A percentile compares a stretch with the other conserved stretches of the same genome.
Evolutionary conservation across 2,888 invertebrate genomes (phyloP).

Genomic region (Ichneumoninae sp.): DNA sequence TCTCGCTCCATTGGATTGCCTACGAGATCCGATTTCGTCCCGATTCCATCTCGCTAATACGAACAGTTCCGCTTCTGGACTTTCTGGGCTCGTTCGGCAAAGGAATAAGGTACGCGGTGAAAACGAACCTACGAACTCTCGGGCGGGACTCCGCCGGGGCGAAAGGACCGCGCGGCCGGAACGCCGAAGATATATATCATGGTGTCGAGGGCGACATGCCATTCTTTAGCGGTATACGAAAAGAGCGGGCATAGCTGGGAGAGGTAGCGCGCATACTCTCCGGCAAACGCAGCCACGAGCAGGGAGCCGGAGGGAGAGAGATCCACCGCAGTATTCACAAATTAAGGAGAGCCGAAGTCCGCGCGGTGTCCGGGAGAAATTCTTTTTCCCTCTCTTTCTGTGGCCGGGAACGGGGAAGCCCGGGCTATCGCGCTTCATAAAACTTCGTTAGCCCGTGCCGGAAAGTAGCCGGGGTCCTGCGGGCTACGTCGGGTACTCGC

Average conservation of each 20-base stretch:
- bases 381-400: slow-evolving; percentile 39
- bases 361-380: slow-evolving; percentile 59
- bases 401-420: slow-evolving; percentile 71
- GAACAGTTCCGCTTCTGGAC: slow-evolving; percentile 8
- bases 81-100: background rate
- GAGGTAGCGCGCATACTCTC: slow-evolving; percentile 47
- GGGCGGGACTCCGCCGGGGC: background rate
- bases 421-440: slow-evolving; percentile 83
- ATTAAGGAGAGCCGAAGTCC: slow-evolving; percentile 83
- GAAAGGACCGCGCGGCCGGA: slow-evolving; percentile 43
- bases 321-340: slow-evolving; percentile 79
- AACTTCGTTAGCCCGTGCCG: slow-evolving; percentile 80
- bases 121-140: slow-evolving; percentile 60
- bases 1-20: no score
- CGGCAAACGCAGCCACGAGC: slow-evolving; percentile 5
- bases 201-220: slow-evolving; percentile 81
- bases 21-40: background rate
- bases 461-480: slow-evolving; percentile 58
- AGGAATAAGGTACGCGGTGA: slow-evolving; percentile 29
- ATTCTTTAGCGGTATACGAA: slow-evolving; percentile 79
- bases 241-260: slow-evolving; percentile 56
- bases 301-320: background rate
- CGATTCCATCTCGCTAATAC: slow-evolving; percentile 5
- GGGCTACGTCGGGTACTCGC: background rate
- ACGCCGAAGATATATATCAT: slow-evolving; percentile 80